These are phyloP conservation scores for Odontomachus brunneus DNA, from an alignment of 1,140 invertebrate genomes.

Conservation along the genomic window DNA sequence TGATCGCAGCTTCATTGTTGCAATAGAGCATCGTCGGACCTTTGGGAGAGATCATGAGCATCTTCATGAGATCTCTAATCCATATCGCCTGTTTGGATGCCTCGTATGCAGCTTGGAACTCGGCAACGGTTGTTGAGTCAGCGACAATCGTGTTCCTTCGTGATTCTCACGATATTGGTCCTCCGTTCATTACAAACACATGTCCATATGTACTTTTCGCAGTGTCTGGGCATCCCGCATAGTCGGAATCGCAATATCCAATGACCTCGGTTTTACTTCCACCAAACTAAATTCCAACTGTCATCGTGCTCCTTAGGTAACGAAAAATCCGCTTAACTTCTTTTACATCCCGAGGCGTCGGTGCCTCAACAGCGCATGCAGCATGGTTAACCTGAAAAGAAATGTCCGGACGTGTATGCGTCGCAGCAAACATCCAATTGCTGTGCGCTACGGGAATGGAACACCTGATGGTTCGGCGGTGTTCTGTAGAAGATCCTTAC, in stretches of 20 bases:
- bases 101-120: too few species aligned
- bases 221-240: not conserved
- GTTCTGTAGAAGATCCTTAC: slow-evolving; percentile 41
- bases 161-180: too few species aligned
- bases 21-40: too few species aligned
- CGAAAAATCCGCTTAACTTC: slow-evolving; percentile 79
- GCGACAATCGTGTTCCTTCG: too few species aligned
- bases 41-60: too few species aligned
- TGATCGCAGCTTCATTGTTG: too few species aligned
- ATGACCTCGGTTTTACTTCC: slow-evolving; percentile 8
- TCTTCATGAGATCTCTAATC: too few species aligned
- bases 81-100: too few species aligned
- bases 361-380: slow-evolving; percentile 68
- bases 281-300: slow-evolving; percentile 63
- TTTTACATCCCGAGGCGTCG: slow-evolving; percentile 70
- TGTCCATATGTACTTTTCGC: too few species aligned
- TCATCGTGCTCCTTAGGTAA: slow-evolving; percentile 80
- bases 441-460: slow-evolving; percentile 73
- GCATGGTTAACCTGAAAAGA: slow-evolving; percentile 75
- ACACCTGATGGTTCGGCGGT: slow-evolving; percentile 50
- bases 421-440: slow-evolving; percentile 78
- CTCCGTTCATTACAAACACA: too few species aligned
- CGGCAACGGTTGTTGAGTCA: too few species aligned
- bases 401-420: slow-evolving; percentile 80
- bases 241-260: slow-evolving; percentile 66